Conservation (phyloP, 2,888 invertebrate species). For the Globia sparganii region DNA sequence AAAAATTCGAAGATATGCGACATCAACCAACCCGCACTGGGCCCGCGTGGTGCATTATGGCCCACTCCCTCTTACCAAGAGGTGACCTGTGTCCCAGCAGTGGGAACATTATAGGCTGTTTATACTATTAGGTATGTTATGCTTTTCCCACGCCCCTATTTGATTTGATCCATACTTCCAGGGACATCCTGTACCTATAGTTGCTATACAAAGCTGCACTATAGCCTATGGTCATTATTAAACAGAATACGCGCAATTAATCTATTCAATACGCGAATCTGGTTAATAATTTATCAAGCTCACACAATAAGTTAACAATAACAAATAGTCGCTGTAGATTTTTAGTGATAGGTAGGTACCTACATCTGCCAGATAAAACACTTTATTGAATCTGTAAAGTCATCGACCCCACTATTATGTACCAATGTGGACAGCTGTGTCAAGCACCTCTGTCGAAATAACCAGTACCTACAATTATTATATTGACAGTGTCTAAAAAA, state of each 20-base stretch:
- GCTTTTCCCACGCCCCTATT: too few relatives aligned
- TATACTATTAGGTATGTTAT: too few relatives aligned
- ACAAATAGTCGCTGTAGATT: background rate
- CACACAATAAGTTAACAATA: slow-evolving; percentile 10
- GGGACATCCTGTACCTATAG: too few relatives aligned
- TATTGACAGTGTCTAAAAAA: slow-evolving; percentile 18
- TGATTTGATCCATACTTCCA: too few relatives aligned
- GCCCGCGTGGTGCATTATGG: background rate
- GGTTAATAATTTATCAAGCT: slow-evolving; percentile 15
- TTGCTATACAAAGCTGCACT: background rate
- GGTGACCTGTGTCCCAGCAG: background rate
- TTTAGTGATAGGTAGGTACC: background rate
- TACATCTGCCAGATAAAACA: slow-evolving; percentile 17
- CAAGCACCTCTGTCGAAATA: slow-evolving; percentile 15
- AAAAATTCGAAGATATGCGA: background rate
- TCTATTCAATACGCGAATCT: background rate
- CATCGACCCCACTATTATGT: slow-evolving; percentile 40
- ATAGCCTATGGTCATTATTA: background rate
- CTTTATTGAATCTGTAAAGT: slow-evolving; percentile 31
- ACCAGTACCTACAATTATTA: too few relatives aligned
- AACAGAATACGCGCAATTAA: slow-evolving; percentile 6
- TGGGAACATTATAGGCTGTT: background rate
- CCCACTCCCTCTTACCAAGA: background rate
- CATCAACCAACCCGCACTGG: background rate
- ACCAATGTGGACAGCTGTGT: slow-evolving; percentile 20